Conservation (phyloP, 2,113 vertebrate genomes). For the human region GRCh38 chr1:120016501-120017000, state of each 20-base stretch:
- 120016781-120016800: not conserved
- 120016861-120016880: not conserved
- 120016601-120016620: conserved; percentile 53
- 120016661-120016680: conserved; percentile 55
- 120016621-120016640: conserved; percentile 52
- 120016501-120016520: not conserved
- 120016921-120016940: not conserved
- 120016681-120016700: conserved; percentile 6
- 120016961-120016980: not conserved
- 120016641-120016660: conserved; percentile 57
- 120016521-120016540: not conserved
- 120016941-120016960: not conserved
- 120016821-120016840: not conserved
- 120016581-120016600: not conserved
- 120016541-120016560: not conserved
- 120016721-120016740: not conserved
- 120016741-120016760: not conserved
- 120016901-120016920: not conserved
- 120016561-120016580: not conserved
- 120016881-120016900: not conserved
- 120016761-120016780: not conserved
- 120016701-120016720: conserved; percentile 25
- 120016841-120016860: not conserved
- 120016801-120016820: not conserved
- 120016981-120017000: not conserved